Evolutionary conservation across 1,140 invertebrate species (phyloP), one percentile per base, ranked within the genome.

Genomic region (Zaprionus ornatus): DNA sequence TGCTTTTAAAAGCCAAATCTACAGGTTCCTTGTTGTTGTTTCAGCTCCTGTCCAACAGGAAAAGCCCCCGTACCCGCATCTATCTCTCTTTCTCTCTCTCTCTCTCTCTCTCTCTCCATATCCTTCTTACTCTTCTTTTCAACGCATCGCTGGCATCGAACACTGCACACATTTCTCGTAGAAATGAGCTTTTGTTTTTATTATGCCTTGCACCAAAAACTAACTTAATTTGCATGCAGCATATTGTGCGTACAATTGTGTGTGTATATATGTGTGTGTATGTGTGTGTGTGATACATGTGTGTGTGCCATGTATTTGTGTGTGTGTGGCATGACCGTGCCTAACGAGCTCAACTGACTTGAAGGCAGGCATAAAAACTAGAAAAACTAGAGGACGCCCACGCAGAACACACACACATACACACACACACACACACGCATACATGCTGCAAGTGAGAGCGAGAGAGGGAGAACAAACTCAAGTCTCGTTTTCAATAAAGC

Each of bases 1-100:
- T 83, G 70, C 77, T 87, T 87, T 87, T 87, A 87, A 87, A 83
- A 80, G 84, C 70, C 84, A 88, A 80, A 88, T 87, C 80, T 88
- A 87, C 84, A 90, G 80, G 74, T 90, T 83, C 54, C 52, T 32
- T 45, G 19, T 70, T 70, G 59, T 62, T 70, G 25, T 69, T 62
- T 21, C 25, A 57, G 60, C 29, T 56, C 1, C 61, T 65, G 21
- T 48, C 57, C 23, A 45, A 45, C 40, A 45, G 40, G 40, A 45
- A 45, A 45, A 45, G 27, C 32, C 37, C 40, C 40, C 13, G 35
- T 56, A 13, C 37, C 32, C 0, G n/a, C 23, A 32, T 29, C 29
- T 4, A 4, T n/a, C 10, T 21, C 52, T 65, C 19, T 9, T 29
- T 4, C 52, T 27, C 9, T 45, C n/a, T 35, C 52, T 27, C 32